Evolutionary conservation across 2,797 vertebrate species (phyloP), one percentile per base, ranked within the genome.

Genomic region (Ceyx erithaca): DNA sequence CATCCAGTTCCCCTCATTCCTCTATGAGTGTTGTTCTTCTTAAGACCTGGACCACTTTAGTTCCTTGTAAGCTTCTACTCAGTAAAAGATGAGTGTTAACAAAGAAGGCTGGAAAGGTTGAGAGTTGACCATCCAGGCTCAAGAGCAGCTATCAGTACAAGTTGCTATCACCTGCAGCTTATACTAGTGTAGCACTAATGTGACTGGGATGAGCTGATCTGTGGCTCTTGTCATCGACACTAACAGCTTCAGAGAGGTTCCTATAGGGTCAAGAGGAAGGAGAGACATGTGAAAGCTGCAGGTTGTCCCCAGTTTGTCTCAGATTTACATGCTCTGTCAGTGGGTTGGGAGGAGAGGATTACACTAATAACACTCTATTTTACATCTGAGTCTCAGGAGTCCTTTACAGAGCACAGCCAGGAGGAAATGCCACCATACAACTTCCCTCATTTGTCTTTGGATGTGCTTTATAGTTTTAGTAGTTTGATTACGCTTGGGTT

Each of bases 401-500:
- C 31, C 40, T 90, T 89, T 59, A 12, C 3, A 2, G 46, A 64
- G 43, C n/a, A 28, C 61, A 54, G 21, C 30, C 35, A 43, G 70
- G 15, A 35, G 49, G 22, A 61, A 75, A 23, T 54, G 26, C 0
- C 0, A 0, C 33, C 14, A 3, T 37, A 45, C 35, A 54, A 5
- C 33, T 80, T 80, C 35, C 33, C 45, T 75, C 8, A 13, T 77
- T 78, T 4, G 0, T 40, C 23, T 75, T 87, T 54, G 28, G 18
- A 1, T 48, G 23, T 33, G 20, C 3, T 57, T 72, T 82, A 61
- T 48, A 2, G 16, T 6, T 84, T 71, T 78, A 64, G 31, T 75
- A 25, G 46, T 63, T 84, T 82, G 72, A 22, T 90, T 85, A 10
- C 4, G 4, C 14, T 71, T 58, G 61, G 19, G 7, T 52, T 46